Evolutionary conservation across 1,140 invertebrate genomes (phyloP), one percentile per base, ranked within the genome.

Genomic region (Liolophura sinensis): DNA sequence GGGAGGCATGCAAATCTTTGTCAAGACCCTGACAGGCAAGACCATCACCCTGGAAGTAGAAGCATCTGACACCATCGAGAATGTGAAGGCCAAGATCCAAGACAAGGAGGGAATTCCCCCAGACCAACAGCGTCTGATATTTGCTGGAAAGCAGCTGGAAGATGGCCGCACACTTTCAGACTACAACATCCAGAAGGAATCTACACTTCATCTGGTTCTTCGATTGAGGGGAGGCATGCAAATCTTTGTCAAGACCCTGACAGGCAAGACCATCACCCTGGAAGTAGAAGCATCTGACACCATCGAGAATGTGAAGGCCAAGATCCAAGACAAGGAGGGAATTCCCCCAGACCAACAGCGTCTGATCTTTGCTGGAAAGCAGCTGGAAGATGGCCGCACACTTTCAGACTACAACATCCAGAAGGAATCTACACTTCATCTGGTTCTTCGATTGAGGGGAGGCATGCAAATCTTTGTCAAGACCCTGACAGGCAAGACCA

Each of bases 11-110:
- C 73, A 75, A 67, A 75, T 75, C 66, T 75, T 75, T 63, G 74
- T 75, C 47, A 75, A 75, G 65, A 75, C 74, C 11, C 56, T 75
- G 31, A 75, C 74, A 86, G 95, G 94, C 67, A 97, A 96, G 86
- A 96, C 93, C 86, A 96, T 96, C 87, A 95, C 94, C 76, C 90
- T 96, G 74, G 94, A 95, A 88, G 94, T 95, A 73, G 93, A 96
- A 81, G 89, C 91, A 0, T 93, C 91, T 18, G 93, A 96, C 82
- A 94, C 93, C 27, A 90, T 76, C 61, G 74, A 76, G 64, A 76
- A 76, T 72, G 74, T 76, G 22, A 76, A 76, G 57, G 72, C 74
- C 12, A 76, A 76, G 56, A 74, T 74, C 55, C 75, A 76, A 61
- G 93, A 95, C 86, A 94, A 89, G 73, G 89, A 90, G 82, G 93